Evolutionary conservation across 2,888 invertebrate species (phyloP), one percentile per base, ranked within the genome.

Genomic region (Rugalucina vietnamica): DNA sequence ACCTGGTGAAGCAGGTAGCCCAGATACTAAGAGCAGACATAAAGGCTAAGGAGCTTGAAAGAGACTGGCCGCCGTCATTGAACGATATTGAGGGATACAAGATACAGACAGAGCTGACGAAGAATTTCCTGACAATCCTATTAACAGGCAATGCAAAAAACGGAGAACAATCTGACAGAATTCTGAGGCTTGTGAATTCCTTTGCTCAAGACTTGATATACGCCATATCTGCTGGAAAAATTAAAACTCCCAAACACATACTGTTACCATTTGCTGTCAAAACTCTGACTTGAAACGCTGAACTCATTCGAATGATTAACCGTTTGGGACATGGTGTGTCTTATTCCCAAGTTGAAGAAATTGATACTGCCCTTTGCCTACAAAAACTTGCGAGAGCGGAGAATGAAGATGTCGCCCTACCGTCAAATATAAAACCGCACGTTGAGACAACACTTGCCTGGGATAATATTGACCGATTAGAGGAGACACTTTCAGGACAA

Each of bases 301-400:
- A 72, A 72, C 39, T 72, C n/a, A 72, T 72, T 21, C n/a, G 12
- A 72, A 39, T 21, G 21, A n/a, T 43, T 0, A 3, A 43, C 21
- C 21, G 72, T 18, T 39, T 72, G 21, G 43, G 1, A 36, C 36
- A 43, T 39, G 36, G 18, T 39, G 1, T 39, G 1, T 43, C 43
- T n/a, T 36, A 43, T 39, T 34, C 36, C 18, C n/a, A 18, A 10
- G 5, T 72, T 24, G 37, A 21, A 37, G 36, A 49, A 39, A 79
- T 75, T 36, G 85, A 88, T 39, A 86, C 82, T 34, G 80, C 86
- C 5, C 78, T 88, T 21, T 88, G 87, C 65, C 72, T 88, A 1
- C 78, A 89, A 43, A 88, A 88, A 65, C 39, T 84, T n/a, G 78
- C 77, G 77, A 50, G n/a, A 8, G 69, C 24, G 5, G 70, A 78